Evolutionary conservation across 1,140 invertebrate genomes (phyloP).

Genomic region (Neodiprion virginianus): DNA sequence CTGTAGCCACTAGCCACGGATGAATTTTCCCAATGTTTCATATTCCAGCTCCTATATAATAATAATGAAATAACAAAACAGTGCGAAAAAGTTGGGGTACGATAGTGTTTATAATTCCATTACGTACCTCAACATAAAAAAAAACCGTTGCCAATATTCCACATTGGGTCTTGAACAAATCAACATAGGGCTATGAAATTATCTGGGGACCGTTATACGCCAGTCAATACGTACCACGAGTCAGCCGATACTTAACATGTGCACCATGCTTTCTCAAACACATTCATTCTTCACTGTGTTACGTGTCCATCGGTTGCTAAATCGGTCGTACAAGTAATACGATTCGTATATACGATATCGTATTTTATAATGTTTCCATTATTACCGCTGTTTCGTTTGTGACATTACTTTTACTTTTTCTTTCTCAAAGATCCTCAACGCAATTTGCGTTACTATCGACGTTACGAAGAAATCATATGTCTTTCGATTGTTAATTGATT

Average conservation of each 20-base stretch:
- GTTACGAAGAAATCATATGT: too few relatives aligned
- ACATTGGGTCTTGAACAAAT: not conserved
- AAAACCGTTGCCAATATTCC: not conserved
- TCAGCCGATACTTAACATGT: not conserved
- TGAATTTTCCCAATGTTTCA: too few relatives aligned
- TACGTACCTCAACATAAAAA: not conserved
- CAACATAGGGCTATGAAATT: not conserved
- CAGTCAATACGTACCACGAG: not conserved
- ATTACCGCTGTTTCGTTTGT: not conserved
- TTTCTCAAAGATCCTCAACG: not conserved
- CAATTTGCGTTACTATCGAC: not conserved
- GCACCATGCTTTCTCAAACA: not conserved
- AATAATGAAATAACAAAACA: too few relatives aligned
- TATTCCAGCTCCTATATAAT: too few relatives aligned
- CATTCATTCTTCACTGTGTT: not conserved
- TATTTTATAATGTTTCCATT: not conserved
- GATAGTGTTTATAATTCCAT: too few relatives aligned
- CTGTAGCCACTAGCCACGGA: too few relatives aligned
- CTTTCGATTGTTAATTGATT: too few relatives aligned
- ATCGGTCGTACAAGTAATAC: too few relatives aligned
- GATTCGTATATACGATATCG: not conserved
- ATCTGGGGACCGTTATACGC: not conserved
- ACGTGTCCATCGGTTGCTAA: not conserved
- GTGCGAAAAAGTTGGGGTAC: too few relatives aligned
- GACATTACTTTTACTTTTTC: not conserved